Evolutionary conservation across 2,888 invertebrate genomes (phyloP).

Genomic region (Furcula furcula): DNA sequence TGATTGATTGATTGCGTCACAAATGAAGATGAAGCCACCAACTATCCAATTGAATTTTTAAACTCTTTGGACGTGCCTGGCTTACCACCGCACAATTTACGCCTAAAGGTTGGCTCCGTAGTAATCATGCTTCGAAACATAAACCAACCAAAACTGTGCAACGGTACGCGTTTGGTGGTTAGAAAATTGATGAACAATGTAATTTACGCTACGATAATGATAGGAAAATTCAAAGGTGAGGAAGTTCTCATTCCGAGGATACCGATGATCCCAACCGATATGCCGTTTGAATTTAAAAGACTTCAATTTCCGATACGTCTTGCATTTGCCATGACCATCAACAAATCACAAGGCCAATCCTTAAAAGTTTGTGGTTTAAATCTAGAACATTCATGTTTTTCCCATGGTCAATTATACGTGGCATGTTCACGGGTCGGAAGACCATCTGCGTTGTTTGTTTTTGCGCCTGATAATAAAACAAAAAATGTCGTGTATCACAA

Average conservation of each 20-base stretch:
- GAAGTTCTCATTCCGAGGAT: slow-evolving; percentile 3
- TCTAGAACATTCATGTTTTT: slow-evolving; percentile 8
- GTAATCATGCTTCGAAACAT: slow-evolving; percentile 3
- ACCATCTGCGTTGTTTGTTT: not conserved
- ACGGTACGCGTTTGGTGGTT: not conserved
- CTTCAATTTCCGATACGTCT: slow-evolving; percentile 4
- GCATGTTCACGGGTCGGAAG: slow-evolving; percentile 6
- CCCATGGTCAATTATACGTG: slow-evolving; percentile 12
- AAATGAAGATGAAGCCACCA: not conserved
- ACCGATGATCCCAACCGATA: slow-evolving; percentile 3
- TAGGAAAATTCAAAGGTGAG: not conserved
- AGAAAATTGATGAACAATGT: slow-evolving; percentile 2
- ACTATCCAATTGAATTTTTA: not conserved
- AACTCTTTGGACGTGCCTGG: slow-evolving; percentile 4
- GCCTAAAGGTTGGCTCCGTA: slow-evolving; percentile 9
- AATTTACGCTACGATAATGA: not conserved
- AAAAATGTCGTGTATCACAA: not conserved
- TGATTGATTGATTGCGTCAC: not conserved
- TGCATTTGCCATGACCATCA: slow-evolving; percentile 5
- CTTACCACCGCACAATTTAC: slow-evolving; percentile 10
- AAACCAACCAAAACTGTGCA: slow-evolving; percentile 4
- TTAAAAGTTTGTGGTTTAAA: slow-evolving; percentile 5
- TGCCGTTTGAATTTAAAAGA: slow-evolving; percentile 3
- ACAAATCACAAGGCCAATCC: slow-evolving; percentile 7
- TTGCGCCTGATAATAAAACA: not conserved